These are phyloP conservation scores for Cygnus buccinator DNA, from an alignment of 2,113 vertebrate genomes.

Conservation along the genomic window DNA sequence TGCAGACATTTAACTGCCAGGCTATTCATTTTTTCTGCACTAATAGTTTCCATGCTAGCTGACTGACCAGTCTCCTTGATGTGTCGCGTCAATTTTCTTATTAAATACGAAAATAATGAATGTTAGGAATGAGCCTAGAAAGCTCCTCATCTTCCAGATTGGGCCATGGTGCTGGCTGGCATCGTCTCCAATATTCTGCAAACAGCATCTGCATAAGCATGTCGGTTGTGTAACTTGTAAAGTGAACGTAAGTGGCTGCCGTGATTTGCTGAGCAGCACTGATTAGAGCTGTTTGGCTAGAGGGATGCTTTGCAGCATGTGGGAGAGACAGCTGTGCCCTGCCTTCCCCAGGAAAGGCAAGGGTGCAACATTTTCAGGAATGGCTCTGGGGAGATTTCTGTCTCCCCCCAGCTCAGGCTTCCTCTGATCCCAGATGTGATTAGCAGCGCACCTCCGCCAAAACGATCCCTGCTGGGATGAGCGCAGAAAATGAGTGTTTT, in stretches of 20 bases:
- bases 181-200: neutral
- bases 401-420: neutral
- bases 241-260: neutral
- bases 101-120: conserved; percentile 52
- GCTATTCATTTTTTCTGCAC: conserved; percentile 19
- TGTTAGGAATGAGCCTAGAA: conserved; percentile 32
- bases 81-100: neutral
- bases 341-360: neutral
- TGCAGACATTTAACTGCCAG: conserved; percentile 26
- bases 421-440: neutral
- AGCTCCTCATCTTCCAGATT: conserved; percentile 22
- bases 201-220: conserved; percentile 17
- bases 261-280: neutral
- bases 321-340: neutral
- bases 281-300: neutral
- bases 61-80: conserved; percentile 15
- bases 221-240: neutral
- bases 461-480: neutral
- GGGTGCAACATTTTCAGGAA: neutral
- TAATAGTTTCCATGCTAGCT: conserved; percentile 54
- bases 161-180: conserved; percentile 43
- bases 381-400: neutral
- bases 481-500: neutral
- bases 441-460: too few species aligned
- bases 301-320: neutral